These are phyloP conservation scores for Pseudachorutes palmiensis DNA, from an alignment of 1,140 invertebrate species.

Conservation along the genomic window DNA sequence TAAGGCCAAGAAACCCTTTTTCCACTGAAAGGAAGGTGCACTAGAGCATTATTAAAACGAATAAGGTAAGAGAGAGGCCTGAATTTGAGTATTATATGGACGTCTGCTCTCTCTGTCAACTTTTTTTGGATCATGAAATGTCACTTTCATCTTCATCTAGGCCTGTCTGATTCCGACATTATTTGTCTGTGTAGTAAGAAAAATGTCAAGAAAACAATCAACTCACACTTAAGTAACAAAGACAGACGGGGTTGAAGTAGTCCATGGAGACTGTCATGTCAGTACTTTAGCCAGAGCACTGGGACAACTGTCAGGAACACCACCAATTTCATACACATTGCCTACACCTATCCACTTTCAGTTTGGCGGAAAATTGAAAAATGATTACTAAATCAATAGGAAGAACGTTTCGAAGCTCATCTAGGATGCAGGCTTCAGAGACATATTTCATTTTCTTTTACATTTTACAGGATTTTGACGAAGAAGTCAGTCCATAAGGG, in stretches of 20 bases:
- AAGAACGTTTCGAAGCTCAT: too few species aligned
- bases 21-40: too few species aligned
- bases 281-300: too few species aligned
- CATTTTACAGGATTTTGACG: too few species aligned
- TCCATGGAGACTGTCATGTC: too few species aligned
- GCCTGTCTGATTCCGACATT: not conserved
- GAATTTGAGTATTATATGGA: too few species aligned
- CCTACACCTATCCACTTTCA: slow-evolving; percentile 1
- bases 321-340: not conserved
- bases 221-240: not conserved
- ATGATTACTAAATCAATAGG: slow-evolving; percentile 23
- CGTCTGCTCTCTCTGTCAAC: not conserved
- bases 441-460: too few species aligned
- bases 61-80: too few species aligned
- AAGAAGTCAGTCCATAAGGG: too few species aligned
- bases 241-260: not conserved
- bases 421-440: too few species aligned
- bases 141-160: not conserved
- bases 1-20: too few species aligned
- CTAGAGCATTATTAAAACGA: too few species aligned
- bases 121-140: not conserved
- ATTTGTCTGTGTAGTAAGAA: not conserved
- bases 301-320: not conserved
- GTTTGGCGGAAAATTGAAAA: slow-evolving; percentile 20
- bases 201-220: not conserved